Conservation (phyloP, 2,888 invertebrate genomes). For the Drosophila melanosoma region DNA sequence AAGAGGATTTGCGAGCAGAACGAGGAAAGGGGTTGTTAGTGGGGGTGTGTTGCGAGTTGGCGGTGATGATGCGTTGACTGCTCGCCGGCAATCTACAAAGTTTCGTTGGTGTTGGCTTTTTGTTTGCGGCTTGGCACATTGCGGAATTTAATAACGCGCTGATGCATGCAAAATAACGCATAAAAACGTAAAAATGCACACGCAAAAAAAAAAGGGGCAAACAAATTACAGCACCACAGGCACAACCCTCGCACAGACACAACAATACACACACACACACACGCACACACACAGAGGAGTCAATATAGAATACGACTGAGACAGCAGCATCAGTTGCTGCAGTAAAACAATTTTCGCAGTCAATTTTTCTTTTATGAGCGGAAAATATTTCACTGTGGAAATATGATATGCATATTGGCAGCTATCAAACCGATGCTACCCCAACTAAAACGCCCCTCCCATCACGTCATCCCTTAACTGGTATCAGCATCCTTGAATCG, state of each 20-base stretch:
- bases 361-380: slow-evolving; percentile 80
- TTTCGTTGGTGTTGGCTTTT: slow-evolving; percentile 36
- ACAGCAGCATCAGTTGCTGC: slow-evolving; percentile 55
- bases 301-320: slow-evolving; percentile 28
- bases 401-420: slow-evolving; percentile 75
- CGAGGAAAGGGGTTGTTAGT: neutral
- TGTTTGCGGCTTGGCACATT: slow-evolving; percentile 55
- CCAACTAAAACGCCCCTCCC: neutral
- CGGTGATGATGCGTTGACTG: slow-evolving; percentile 47
- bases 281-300: neutral
- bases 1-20: neutral
- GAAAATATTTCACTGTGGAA: slow-evolving; percentile 75
- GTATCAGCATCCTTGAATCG: neutral
- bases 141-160: slow-evolving; percentile 78
- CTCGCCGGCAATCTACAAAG: slow-evolving; percentile 44
- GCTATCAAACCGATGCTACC: slow-evolving; percentile 22
- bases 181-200: slow-evolving; percentile 79
- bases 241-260: slow-evolving; percentile 6
- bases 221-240: slow-evolving; percentile 66
- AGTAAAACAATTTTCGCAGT: slow-evolving; percentile 81
- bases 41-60: neutral
- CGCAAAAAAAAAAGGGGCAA: slow-evolving; percentile 60
- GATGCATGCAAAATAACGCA: slow-evolving; percentile 81
- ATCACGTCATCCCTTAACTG: neutral
- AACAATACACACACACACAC: slow-evolving; percentile 6